Evolutionary conservation across 2,797 vertebrate species (phyloP).

Genomic region (Calcarius lapponicus): DNA sequence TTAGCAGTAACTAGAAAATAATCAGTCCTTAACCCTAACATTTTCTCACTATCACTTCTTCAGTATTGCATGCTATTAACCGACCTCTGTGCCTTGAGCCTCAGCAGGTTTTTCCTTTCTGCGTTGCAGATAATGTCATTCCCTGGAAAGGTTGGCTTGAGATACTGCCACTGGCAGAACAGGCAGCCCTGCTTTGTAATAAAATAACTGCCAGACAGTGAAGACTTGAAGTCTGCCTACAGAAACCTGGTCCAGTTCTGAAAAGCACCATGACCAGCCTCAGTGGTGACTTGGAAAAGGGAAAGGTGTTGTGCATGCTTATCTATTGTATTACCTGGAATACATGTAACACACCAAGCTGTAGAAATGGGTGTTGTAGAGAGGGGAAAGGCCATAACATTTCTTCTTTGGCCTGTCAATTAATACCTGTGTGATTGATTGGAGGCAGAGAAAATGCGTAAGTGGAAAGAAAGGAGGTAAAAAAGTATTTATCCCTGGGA

Average conservation of each 20-base stretch:
- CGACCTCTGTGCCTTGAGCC: not conserved
- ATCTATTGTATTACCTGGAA: not conserved
- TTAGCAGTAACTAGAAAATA: not conserved
- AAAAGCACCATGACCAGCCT: not conserved
- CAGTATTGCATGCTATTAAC: not conserved
- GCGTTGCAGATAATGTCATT: not conserved
- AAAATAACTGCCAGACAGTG: not conserved
- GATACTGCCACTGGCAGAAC: not conserved
- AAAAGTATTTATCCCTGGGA: not conserved
- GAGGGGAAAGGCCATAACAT: not conserved
- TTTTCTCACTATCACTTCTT: not conserved
- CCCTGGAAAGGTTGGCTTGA: not conserved
- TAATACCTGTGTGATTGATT: not conserved
- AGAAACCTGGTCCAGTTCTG: not conserved
- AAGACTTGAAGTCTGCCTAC: not conserved
- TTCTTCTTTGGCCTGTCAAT: not conserved
- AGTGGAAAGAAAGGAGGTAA: not conserved
- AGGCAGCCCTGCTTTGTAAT: not conserved
- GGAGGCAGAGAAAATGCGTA: not conserved
- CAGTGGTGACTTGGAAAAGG: not conserved
- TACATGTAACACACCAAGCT: not conserved
- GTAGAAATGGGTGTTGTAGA: not conserved
- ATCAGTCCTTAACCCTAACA: not conserved
- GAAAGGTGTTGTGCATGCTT: not conserved
- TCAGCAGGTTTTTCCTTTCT: not conserved